phyloP scores from a whole-genome alignment of 2,113 vertebrate genomes.

The Corvus moneduloides region DNA sequence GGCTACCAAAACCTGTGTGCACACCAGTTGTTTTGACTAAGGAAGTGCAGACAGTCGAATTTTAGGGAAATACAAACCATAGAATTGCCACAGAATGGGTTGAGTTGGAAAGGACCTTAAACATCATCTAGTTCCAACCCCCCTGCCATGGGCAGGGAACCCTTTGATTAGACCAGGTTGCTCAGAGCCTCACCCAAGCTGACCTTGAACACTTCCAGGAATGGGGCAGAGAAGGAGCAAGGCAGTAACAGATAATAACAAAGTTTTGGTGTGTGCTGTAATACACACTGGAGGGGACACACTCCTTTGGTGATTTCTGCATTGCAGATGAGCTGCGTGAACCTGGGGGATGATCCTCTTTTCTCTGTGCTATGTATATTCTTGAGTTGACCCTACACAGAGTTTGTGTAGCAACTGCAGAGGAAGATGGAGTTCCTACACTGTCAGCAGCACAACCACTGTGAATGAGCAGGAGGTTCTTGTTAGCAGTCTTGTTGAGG shows the following conservation, averaged over 20 bases:
- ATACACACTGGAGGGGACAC: not conserved
- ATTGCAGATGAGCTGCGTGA: not conserved
- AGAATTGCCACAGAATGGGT: not conserved
- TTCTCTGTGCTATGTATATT: not conserved
- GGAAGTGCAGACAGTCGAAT: not conserved
- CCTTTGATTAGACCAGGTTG: not conserved
- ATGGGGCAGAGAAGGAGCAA: not conserved
- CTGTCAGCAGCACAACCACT: not conserved
- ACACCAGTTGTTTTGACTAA: not conserved
- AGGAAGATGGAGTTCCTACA: not conserved
- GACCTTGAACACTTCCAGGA: not conserved
- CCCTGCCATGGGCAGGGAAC: not conserved
- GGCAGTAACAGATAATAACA: not conserved
- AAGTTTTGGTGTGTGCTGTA: not conserved
- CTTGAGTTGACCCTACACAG: not conserved
- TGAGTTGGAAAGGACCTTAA: not conserved
- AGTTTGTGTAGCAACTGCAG: not conserved
- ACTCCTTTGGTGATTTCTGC: not conserved
- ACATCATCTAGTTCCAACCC: not conserved
- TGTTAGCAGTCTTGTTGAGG: not conserved
- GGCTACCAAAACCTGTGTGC: not conserved
- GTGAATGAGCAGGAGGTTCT: not conserved
- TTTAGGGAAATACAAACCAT: not conserved
- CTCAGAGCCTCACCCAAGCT: not conserved
- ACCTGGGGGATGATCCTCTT: not conserved